Conservation (phyloP, 2,797 vertebrate species). For the Sebastes taczanowskii region DNA sequence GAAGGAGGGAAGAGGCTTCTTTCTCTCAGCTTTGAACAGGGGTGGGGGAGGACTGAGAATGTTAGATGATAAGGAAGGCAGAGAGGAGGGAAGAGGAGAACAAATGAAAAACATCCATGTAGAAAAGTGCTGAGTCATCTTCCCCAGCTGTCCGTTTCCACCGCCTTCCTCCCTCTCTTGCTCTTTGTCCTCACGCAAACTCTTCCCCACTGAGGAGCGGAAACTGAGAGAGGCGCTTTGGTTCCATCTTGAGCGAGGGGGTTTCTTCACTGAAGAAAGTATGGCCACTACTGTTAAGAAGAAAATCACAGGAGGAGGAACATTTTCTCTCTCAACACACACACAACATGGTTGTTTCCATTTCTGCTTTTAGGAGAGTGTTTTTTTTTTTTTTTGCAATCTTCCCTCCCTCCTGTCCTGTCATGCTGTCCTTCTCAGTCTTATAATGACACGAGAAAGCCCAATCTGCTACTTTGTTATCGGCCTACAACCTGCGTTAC, state of each 20-base stretch:
- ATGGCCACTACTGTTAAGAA: conserved; percentile 68
- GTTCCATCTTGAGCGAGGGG: conserved; percentile 66
- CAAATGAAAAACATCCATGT: conserved; percentile 74
- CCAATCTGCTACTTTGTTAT: conserved; percentile 46
- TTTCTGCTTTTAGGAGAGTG: conserved; percentile 41
- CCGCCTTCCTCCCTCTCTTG: conserved; percentile 34
- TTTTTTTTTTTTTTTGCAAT: conserved; percentile 8
- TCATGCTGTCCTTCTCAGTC: conserved; percentile 38
- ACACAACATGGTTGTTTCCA: conserved; percentile 52
- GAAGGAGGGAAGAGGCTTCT: conserved; percentile 56
- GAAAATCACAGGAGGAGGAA: conserved; percentile 62
- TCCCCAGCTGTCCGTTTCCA: conserved; percentile 53
- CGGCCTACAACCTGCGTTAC: conserved; percentile 78
- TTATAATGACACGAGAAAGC: conserved; percentile 30
- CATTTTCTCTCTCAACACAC: conserved; percentile 44
- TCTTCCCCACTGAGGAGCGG: conserved; percentile 48
- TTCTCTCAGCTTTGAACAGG: conserved; percentile 47
- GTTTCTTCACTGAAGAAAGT: conserved; percentile 85
- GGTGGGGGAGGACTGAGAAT: conserved; percentile 50
- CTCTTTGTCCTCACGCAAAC: conserved; percentile 64
- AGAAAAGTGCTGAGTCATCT: conserved; percentile 73
- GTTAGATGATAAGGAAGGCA: conserved; percentile 59
- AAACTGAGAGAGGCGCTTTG: conserved; percentile 76
- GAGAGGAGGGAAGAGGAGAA: conserved; percentile 58
- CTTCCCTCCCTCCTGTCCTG: conserved; percentile 26